These are phyloP conservation scores for Drosophila melanogaster DNA, from an alignment of 1,140 invertebrate genomes.

Conservation along the genomic window Release_6_plus_ISO1_MT NT_037436.4:17347001-17347500, in stretches of 20 bases:
- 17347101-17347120: conserved; percentile 39
- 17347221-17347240: conserved; percentile 1
- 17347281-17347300: too few relatives aligned
- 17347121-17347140: conserved; percentile 38
- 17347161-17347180: conserved; percentile 19
- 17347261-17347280: too few relatives aligned
- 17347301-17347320: background rate
- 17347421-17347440: too few relatives aligned
- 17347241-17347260: background rate
- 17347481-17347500: too few relatives aligned
- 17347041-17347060: conserved; percentile 10
- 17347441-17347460: too few relatives aligned
- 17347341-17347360: too few relatives aligned
- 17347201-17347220: conserved; percentile 16
- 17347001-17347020: background rate
- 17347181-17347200: conserved; percentile 27
- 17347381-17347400: too few relatives aligned
- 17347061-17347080: conserved; percentile 54
- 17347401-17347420: too few relatives aligned
- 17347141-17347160: conserved; percentile 4
- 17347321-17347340: background rate
- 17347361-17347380: background rate
- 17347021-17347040: background rate
- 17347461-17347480: too few relatives aligned
- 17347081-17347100: conserved; percentile 59